Conservation (phyloP, 92 coral and sea anemone species). For the Zoanthus gigantus region DNA sequence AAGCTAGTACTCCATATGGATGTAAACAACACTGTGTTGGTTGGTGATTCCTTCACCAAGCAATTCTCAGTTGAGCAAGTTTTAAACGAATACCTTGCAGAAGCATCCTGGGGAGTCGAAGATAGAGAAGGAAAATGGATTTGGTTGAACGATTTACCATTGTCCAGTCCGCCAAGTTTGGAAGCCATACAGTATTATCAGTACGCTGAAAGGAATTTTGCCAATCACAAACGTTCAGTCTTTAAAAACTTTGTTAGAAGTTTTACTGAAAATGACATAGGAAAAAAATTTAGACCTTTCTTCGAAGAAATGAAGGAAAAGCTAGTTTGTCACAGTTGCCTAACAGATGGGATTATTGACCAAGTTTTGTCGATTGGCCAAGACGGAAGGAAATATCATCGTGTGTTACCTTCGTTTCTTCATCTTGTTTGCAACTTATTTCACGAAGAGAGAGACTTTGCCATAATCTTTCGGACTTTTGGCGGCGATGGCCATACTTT, state of each 20-base stretch:
- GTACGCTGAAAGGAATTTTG: conserved; percentile 67
- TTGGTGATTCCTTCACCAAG: conserved; percentile 84
- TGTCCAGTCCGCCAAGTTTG: conserved; percentile 52
- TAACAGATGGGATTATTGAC: conserved; percentile 20
- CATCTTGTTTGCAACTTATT: conserved; percentile 62
- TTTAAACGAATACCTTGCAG: conserved; percentile 77
- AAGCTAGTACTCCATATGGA: conserved; percentile 86
- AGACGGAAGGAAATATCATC: conserved; percentile 58
- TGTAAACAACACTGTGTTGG: conserved; percentile 83
- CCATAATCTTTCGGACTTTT: conserved; percentile 82
- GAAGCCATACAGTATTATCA: conserved; percentile 65
- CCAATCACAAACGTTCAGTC: conserved; percentile 57
- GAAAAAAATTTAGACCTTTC: conserved; percentile 60
- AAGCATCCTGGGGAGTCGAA: conserved; percentile 74
- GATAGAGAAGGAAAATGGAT: conserved; percentile 65
- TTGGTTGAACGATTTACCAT: conserved; percentile 48
- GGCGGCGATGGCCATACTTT: conserved; percentile 77
- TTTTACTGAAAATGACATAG: conserved; percentile 69
- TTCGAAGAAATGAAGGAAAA: conserved; percentile 69
- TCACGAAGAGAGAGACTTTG: conserved; percentile 61
- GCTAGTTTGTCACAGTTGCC: conserved; percentile 43
- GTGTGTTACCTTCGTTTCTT: conserved; percentile 78
- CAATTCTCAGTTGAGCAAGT: conserved; percentile 69
- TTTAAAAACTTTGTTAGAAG: conserved; percentile 72
- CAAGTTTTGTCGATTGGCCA: conserved; percentile 55